A percentile compares a stretch with the other conserved stretches of the same genome.
Evolutionary conservation across 2,888 invertebrate species (phyloP).

Genomic region (Dryocosmus kuriphilus): DNA sequence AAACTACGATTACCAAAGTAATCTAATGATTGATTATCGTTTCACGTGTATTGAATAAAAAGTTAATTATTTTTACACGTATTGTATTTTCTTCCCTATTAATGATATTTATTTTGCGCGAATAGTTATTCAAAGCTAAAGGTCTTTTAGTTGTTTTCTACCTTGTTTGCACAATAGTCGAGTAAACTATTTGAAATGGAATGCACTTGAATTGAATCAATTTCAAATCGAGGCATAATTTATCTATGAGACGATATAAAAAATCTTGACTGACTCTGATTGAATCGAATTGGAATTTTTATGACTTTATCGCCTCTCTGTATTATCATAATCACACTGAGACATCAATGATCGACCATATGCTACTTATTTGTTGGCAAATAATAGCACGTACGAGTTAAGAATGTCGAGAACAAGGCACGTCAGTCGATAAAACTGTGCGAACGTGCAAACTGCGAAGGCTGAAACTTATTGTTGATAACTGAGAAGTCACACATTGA

Average conservation of each 20-base stretch:
- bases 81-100: neutral
- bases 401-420: conserved; percentile 37
- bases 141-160: conserved; percentile 28
- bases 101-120: neutral
- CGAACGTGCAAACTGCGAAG: conserved; percentile 45
- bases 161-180: neutral
- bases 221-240: neutral
- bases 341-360: conserved; percentile 9
- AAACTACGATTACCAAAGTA: too few relatives aligned
- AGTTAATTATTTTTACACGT: conserved; percentile 5
- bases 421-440: conserved; percentile 58
- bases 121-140: neutral
- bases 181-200: neutral
- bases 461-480: conserved; percentile 44
- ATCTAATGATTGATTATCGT: too few relatives aligned
- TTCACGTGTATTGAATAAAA: neutral
- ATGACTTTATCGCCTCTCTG: conserved; percentile 1
- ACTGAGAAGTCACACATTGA: conserved; percentile 30
- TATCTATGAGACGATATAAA: neutral
- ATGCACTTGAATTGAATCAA: neutral
- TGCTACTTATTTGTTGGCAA: conserved; percentile 23
- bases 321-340: conserved; percentile 15
- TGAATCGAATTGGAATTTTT: neutral
- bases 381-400: conserved; percentile 36
- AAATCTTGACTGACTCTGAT: neutral